phyloP scores from a whole-genome alignment of 2,113 vertebrate genomes.

The Silurus asotus region DNA sequence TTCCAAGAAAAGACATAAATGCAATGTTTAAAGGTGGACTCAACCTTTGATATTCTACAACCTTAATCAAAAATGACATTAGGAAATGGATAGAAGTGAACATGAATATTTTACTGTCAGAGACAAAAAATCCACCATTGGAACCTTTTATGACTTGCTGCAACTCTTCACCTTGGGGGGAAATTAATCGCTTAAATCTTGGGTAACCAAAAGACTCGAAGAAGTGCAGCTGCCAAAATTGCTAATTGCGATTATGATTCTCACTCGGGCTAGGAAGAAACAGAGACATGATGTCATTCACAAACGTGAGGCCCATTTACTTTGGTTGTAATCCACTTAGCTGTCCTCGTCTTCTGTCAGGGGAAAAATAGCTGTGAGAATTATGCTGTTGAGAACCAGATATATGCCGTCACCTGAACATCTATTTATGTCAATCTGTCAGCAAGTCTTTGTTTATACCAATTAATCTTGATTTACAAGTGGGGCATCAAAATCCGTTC shows the following conservation, averaged over 20 bases:
- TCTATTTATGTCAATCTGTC: conserved; percentile 25
- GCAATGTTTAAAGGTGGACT: neutral
- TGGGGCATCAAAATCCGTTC: conserved; percentile 33
- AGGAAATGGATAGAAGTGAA: neutral
- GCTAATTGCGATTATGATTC: conserved; percentile 2
- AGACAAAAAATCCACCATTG: conserved; percentile 3
- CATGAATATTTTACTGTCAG: neutral
- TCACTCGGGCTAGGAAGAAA: conserved; percentile 11
- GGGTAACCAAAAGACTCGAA: neutral
- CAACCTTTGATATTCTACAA: neutral
- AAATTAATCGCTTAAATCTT: neutral
- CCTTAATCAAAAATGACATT: neutral
- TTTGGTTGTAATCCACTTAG: conserved; percentile 44
- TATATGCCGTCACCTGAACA: conserved; percentile 6
- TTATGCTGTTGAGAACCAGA: conserved; percentile 27
- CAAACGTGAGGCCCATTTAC: conserved; percentile 34
- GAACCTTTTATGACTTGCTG: neutral
- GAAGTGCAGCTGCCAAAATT: conserved; percentile 37
- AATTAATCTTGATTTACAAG: conserved; percentile 45
- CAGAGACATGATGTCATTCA: conserved; percentile 36
- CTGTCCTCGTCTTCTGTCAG: conserved; percentile 2
- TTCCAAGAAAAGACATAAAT: neutral
- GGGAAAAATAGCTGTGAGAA: conserved; percentile 15
- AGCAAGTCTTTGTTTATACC: conserved; percentile 6
- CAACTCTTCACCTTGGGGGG: neutral